Base-by-base conservation (phyloP, 1,140 invertebrate species). In the Mactra quadrangularis region DNA sequence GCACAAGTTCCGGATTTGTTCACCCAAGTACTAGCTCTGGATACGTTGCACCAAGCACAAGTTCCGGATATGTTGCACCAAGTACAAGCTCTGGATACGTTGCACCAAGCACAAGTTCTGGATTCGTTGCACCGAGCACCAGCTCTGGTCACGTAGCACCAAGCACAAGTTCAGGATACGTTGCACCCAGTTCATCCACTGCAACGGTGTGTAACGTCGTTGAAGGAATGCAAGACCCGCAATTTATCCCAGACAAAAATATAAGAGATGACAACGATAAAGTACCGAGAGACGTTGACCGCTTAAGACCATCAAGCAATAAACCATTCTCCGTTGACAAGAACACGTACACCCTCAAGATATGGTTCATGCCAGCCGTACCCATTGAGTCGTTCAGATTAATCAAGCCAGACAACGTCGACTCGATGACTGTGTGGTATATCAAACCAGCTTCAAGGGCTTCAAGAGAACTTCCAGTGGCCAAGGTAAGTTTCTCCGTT, bases 211-310 rank as follows among this genome's bases (percentile, higher is more conserved):
- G n/a, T n/a, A n/a, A n/a, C n/a, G n/a, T n/a, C n/a, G n/a, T n/a
- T n/a, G n/a, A n/a, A n/a, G n/a, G n/a, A n/a, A n/a, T n/a, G 71
- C 53, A 75, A 33, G 25, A 41, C n/a, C 71, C 71, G 27, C 11
- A 57, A 47, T 57, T 15, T 45, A 75, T 75, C 19, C 71, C 71
- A 41, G 25, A 60, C 22, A 29, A 59, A n/a, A 59, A 75, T 17
- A 59, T 75, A 41, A 45, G 33, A 0, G 25, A 22, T 29, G 31
- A 45, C 27, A n/a, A 75, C 25, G 33, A 60, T n/a, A 11, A 4
- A 0, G 25, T 45, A 45, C 31, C 33, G 9, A 6, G 59, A 27
- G 33, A 60, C 27, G 71, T 60, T 31, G 53, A 59, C 11, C 35
- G 11, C 0, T n/a, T 75, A 22, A 59, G 71, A 45, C 71, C 71